Evolutionary conservation across 37 sponge, comb jelly and placozoan genomes (phyloP).

Genomic region (Ianthella basta): DNA sequence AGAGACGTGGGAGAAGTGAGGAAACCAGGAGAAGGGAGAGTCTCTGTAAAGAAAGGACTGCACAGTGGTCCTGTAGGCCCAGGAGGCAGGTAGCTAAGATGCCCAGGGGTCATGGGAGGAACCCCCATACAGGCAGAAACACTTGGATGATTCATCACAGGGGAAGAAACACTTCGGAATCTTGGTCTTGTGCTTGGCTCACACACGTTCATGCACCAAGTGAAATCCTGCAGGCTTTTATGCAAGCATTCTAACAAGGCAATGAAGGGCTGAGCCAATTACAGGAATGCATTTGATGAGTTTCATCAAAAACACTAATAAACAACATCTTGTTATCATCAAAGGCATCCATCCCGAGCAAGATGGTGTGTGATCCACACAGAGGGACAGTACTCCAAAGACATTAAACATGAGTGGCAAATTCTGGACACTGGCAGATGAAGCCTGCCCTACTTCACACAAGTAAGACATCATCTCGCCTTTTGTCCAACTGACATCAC

Average conservation of each 20-base stretch:
- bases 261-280: neutral
- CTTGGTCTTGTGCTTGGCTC: neutral
- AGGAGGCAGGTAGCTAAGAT: neutral
- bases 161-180: neutral
- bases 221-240: neutral
- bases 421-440: neutral
- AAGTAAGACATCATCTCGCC: neutral
- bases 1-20: neutral
- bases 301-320: neutral
- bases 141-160: conserved; percentile 11
- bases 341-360: neutral
- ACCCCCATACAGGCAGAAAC: neutral
- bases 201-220: too few relatives aligned
- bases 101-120: neutral
- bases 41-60: conserved; percentile 4
- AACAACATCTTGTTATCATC: conserved; percentile 7
- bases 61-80: neutral
- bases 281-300: conserved; percentile 24
- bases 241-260: neutral
- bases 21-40: neutral
- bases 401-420: neutral
- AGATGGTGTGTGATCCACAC: neutral
- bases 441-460: neutral
- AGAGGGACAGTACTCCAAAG: neutral
- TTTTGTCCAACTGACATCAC: neutral